These are phyloP conservation scores for Artibeus lituratus DNA, from an alignment of 2,797 vertebrate genomes.

Conservation along the genomic window DNA sequence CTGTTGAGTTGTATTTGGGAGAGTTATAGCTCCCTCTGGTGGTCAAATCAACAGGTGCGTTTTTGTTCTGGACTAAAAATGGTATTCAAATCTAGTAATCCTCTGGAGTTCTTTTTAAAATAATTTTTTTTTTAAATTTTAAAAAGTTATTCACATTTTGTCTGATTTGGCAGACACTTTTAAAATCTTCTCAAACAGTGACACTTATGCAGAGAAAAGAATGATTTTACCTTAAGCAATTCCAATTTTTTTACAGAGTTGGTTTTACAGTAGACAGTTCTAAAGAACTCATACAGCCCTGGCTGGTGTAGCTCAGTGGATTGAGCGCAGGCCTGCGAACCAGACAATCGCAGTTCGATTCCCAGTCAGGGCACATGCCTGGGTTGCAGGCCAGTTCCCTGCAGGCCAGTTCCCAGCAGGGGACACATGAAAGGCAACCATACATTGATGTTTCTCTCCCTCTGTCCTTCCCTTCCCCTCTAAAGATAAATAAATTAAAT, in stretches of 20 bases:
- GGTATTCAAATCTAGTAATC: not conserved
- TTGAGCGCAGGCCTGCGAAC: no score
- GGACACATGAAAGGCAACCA: no score
- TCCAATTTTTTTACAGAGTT: not conserved
- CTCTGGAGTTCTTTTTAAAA: not conserved
- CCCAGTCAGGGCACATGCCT: no score
- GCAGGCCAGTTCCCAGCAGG: no score
- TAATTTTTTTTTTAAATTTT: not conserved
- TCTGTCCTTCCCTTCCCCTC: no score
- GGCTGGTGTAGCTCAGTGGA: no score
- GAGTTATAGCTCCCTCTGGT: slow-evolving; percentile 56
- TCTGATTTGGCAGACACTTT: slow-evolving; percentile 27
- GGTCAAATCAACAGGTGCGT: not conserved
- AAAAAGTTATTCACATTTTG: not conserved
- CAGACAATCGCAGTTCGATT: no score
- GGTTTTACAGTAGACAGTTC: not conserved
- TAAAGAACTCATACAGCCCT: not conserved
- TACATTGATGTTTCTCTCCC: no score
- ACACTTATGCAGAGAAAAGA: not conserved
- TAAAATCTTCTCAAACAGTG: not conserved
- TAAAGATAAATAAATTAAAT: no score
- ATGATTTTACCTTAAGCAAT: not conserved
- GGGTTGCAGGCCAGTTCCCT: no score
- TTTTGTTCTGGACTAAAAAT: not conserved
- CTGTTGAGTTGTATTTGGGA: not conserved